Conservation (phyloP, 2,888 invertebrate genomes). For the Cataglyphis cursor region DNA sequence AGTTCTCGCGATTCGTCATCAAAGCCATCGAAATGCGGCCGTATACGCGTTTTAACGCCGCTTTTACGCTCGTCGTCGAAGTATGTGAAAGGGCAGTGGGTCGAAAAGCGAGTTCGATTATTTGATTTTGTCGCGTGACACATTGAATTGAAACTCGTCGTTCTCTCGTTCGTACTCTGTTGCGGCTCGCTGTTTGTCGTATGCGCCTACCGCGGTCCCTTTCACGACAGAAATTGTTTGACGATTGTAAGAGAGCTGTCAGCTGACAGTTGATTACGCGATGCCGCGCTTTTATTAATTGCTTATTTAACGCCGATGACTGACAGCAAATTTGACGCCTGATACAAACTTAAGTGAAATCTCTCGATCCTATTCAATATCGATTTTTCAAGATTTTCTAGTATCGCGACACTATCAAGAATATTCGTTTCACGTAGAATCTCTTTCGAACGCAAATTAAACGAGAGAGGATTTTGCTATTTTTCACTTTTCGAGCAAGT, state of each 20-base stretch:
- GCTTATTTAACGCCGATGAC: slow-evolving; percentile 17
- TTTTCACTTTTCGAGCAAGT: background rate
- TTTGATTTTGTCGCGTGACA: slow-evolving; percentile 5
- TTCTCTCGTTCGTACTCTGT: background rate
- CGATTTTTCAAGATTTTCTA: slow-evolving; percentile 33
- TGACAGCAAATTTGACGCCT: background rate
- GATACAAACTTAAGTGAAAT: background rate
- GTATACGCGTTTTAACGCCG: slow-evolving; percentile 12
- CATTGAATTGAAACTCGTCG: background rate
- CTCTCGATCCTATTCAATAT: background rate
- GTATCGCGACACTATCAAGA: background rate
- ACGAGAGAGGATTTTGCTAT: slow-evolving; percentile 15
- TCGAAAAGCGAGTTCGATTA: slow-evolving; percentile 16
- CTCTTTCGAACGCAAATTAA: slow-evolving; percentile 33
- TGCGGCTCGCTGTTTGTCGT: background rate
- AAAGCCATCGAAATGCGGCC: background rate
- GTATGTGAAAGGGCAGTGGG: background rate
- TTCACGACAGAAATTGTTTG: slow-evolving; percentile 10
- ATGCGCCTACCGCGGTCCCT: background rate
- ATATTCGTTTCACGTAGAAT: slow-evolving; percentile 47
- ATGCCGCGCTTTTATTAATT: slow-evolving; percentile 9
- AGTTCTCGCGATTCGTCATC: slow-evolving; percentile 22
- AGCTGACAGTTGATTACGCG: slow-evolving; percentile 40
- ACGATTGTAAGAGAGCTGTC: slow-evolving; percentile 30
- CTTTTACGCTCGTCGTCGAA: slow-evolving; percentile 18